Evolutionary conservation across 1,140 invertebrate species (phyloP), one percentile per base, ranked within the genome.

Genomic region (Drosophila murphyi): DNA sequence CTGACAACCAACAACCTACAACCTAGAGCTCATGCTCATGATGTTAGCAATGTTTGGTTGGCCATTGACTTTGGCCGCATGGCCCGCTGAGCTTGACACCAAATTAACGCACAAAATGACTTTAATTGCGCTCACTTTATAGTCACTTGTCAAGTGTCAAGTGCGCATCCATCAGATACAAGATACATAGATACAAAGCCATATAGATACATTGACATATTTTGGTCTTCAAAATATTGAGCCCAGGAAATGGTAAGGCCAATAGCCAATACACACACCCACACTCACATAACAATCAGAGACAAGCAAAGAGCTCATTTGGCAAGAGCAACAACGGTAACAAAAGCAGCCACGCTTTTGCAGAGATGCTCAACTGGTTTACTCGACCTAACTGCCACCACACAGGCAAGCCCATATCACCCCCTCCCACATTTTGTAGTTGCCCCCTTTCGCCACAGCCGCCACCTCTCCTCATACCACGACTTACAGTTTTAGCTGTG

Each of bases 41-140:
- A 50, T 43, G 29, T 31, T 76, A 20, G 20, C 20, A 20, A 20
- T 62, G 29, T 35, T 78, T 31, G 61, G 65, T 48, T 64, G 67
- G 61, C 56, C 73, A 72, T 72, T 65, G 68, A 72, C 68, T 76
- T 65, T 65, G 62, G 68, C 68, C 69, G 71, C 48, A 43, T 35
- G 45, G 4, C 48, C 31, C 32, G 39, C n/a, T 37, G 35, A 20
- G 55, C 43, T 68, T 35, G 50, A 80, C 85, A 81, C 68, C 59
- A 76, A 89, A 89, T 89, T 89, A 89, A 56, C 77, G 85, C 85
- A 83, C 41, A 88, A 87, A 87, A 82, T 86, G 79, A 89, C 75
- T 74, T 89, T 81, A 89, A 89, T 90, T 89, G 81, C 65, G 68
- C 70, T 41, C 63, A 63, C 57, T 47, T 47, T 34, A 6, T 56